Percentiles rank a stretch among this genome's conserved stretches.
These are phyloP conservation scores for Radopholus similis DNA, from an alignment of 1,140 invertebrate species.

Conservation along the genomic window DNA sequence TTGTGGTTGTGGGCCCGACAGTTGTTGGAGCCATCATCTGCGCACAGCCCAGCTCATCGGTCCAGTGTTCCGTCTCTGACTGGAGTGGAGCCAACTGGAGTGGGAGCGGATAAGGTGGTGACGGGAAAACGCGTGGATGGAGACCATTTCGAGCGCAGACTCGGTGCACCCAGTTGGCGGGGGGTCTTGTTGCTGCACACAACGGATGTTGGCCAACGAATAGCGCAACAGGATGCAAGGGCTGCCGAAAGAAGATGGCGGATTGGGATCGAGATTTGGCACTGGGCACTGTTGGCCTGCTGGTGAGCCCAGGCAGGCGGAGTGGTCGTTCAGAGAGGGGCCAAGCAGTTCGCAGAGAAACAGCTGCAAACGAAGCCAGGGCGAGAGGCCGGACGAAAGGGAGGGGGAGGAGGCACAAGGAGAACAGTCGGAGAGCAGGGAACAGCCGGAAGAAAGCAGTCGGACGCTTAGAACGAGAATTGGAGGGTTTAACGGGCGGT, in stretches of 20 bases:
- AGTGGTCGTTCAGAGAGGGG: constrained; percentile 49
- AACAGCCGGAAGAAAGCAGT: not conserved
- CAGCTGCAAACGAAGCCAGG: constrained; percentile 38
- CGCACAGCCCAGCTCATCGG: constrained; percentile 43
- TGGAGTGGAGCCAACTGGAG: constrained; percentile 30
- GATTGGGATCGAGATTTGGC: not conserved
- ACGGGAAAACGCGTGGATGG: not conserved
- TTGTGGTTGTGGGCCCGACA: constrained; percentile 9
- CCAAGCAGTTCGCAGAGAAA: constrained; percentile 54
- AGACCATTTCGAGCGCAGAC: constrained; percentile 44
- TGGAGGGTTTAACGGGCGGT: not conserved
- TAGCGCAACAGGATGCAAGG: constrained; percentile 28
- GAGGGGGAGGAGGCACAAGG: not conserved
- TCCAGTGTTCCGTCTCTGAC: constrained; percentile 43
- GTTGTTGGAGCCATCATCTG: not conserved
- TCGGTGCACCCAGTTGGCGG: constrained; percentile 33
- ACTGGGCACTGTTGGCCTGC: not conserved
- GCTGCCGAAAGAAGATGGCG: not conserved
- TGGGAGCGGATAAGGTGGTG: not conserved
- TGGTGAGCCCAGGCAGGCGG: constrained; percentile 7
- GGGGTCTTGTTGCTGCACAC: constrained; percentile 32
- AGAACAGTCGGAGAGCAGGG: not conserved
- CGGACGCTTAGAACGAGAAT: not conserved
- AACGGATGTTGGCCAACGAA: constrained; percentile 30
- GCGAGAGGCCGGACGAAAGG: not conserved